phyloP scores from a whole-genome alignment of 2,797 vertebrate genomes.

The Arctocebus calabarensis region DNA sequence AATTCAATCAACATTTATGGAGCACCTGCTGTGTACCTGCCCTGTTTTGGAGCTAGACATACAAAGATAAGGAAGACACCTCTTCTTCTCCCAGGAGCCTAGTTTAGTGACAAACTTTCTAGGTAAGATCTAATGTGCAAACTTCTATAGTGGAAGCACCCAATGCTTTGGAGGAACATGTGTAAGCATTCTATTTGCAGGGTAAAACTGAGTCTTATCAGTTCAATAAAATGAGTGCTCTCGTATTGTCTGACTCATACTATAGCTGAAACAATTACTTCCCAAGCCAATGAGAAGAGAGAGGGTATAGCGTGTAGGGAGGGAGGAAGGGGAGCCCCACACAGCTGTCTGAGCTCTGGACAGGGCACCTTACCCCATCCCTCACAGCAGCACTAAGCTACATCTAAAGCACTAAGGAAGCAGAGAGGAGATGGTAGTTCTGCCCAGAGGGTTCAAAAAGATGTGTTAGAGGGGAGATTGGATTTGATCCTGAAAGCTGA shows the following conservation, averaged over 20 bases:
- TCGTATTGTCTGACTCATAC: background rate
- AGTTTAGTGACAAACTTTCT: background rate
- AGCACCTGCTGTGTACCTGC: background rate
- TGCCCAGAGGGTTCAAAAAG: background rate
- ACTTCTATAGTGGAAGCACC: background rate
- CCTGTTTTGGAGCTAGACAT: background rate
- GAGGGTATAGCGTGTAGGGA: too few relatives aligned
- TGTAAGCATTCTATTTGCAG: background rate
- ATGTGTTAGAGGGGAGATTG: background rate
- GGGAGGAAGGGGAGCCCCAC: background rate
- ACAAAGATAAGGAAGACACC: background rate
- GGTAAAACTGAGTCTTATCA: background rate
- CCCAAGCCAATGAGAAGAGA: background rate
- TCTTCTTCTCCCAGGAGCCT: background rate
- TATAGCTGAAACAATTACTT: background rate
- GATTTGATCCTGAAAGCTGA: background rate
- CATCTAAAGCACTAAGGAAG: background rate
- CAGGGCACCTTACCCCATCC: background rate
- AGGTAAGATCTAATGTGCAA: background rate
- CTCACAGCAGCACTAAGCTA: background rate
- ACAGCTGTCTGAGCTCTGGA: rapidly evolving
- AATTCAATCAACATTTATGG: background rate
- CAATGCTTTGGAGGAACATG: background rate
- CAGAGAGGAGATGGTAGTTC: background rate
- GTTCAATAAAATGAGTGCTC: background rate